Conservation (phyloP, 2,797 vertebrate genomes). For the Anguilla obscura region DNA sequence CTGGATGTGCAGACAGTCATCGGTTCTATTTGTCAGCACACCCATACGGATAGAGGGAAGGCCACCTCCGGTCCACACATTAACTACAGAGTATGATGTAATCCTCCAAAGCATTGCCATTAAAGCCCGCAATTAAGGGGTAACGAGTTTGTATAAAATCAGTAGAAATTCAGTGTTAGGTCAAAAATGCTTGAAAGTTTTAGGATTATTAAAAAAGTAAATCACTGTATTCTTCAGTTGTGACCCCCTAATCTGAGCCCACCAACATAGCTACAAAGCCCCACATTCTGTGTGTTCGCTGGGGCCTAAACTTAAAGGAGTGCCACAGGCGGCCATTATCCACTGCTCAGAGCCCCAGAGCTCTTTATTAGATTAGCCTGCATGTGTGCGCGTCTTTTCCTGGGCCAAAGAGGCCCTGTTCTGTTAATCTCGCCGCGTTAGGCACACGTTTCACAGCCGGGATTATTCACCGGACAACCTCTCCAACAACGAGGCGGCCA, state of each 20-base stretch:
- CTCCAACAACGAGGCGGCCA: not conserved
- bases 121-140: not conserved
- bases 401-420: conserved; percentile 19
- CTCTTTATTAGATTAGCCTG: conserved; percentile 10
- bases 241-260: not conserved
- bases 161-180: not conserved
- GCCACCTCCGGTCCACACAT: not conserved
- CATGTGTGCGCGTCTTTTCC: not conserved
- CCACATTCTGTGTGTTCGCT: not conserved
- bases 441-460: conserved; percentile 5
- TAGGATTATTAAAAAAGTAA: not conserved
- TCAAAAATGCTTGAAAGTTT: not conserved
- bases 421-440: not conserved
- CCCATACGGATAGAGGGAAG: no score
- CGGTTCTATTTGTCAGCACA: not conserved
- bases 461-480: not conserved
- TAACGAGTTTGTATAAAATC: not conserved
- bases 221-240: not conserved
- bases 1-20: not conserved
- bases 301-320: not conserved
- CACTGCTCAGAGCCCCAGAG: not conserved
- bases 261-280: not conserved
- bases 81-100: not conserved
- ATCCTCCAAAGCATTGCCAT: not conserved
- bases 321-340: not conserved